Percentiles rank a stretch among this genome's conserved stretches.
Conservation (phyloP, 2,888 invertebrate genomes). For the Rhogogaster chlorosoma region DNA sequence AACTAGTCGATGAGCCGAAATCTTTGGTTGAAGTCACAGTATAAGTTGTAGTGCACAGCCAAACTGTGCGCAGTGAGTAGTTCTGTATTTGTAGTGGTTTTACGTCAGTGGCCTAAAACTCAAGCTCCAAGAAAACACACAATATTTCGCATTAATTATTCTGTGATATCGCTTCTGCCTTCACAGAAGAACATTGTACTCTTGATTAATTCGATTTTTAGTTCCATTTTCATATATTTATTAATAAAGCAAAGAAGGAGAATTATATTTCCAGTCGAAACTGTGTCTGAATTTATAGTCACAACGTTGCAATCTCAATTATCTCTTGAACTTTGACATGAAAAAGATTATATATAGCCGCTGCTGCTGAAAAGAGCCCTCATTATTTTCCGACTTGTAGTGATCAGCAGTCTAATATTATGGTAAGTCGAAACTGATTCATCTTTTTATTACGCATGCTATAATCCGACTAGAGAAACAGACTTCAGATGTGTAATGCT, state of each 20-base stretch:
- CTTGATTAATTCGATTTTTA: not conserved
- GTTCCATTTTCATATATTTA: not conserved
- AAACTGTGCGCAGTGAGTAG: not conserved
- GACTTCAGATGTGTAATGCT: not conserved
- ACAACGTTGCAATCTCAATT: not conserved
- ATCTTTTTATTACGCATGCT: not conserved
- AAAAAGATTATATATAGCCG: not conserved
- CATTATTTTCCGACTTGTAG: not conserved
- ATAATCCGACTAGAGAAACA: not conserved
- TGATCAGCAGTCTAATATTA: not conserved
- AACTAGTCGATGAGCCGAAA: not conserved
- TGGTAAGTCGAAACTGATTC: not conserved
- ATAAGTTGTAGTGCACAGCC: not conserved
- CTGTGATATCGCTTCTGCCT: not conserved
- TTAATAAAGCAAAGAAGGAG: not conserved
- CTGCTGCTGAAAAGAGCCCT: not conserved
- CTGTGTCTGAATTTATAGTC: not conserved
- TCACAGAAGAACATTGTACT: not conserved
- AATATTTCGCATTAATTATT: not conserved
- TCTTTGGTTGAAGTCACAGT: not conserved
- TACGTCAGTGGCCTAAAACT: not conserved
- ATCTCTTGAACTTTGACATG: slow-evolving; percentile 5
- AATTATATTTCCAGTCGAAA: not conserved
- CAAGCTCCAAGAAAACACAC: not conserved
- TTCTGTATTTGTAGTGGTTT: not conserved